Evolutionary conservation across 2,797 vertebrate genomes (phyloP), one percentile per base, ranked within the genome.

Genomic region (Sebastes steindachneri): DNA sequence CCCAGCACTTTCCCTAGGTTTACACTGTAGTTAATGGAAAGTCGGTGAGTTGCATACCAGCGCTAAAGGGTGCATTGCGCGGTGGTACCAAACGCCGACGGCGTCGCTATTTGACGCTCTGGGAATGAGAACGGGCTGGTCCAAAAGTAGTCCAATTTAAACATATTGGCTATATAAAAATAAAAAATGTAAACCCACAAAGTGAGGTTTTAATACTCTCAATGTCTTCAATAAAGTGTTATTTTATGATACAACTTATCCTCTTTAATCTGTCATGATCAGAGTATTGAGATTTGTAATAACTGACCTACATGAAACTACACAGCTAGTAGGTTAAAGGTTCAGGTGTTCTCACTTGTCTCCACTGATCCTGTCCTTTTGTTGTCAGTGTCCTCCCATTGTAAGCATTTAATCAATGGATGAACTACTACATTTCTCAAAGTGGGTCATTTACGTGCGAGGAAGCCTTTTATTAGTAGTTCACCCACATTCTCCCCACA

Each of bases 391-490:
- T 17, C 37, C 33, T 31, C 23, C 53, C 11, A 31, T 17, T 76
- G 11, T 31, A 37, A 41, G 29, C 9, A 19, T 55, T 75, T 11
- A 54, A 45, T 79, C 9, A 60, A 54, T 35, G 4, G 0, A 11
- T 60, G 7, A 66, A 54, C 10, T 17, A 54, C 9, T 23, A 12
- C 45, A 63, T 72, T 57, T 72, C 59, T 66, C 28, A 78, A 41
- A 68, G 53, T 67, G 37, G 64, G 59, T 76, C 28, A 75, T 21
- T 65, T 58, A 78, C 0, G 9, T 37, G 15, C 54, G 35, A 66
- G 70, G 21, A 68, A 37, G 11, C 62, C n/a, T 57, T 80, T 60
- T 59, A 60, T 69, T 63, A 82, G 28, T 26, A 51, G 33, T 77
- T 55, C 53, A 58, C 72, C 55, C 68, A 73, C 41, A 54, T n/a